A percentile compares a stretch with the other conserved stretches of the same genome.
Conservation (phyloP, 1,140 invertebrate species). For the Thaumetopoea pityocampa region DNA sequence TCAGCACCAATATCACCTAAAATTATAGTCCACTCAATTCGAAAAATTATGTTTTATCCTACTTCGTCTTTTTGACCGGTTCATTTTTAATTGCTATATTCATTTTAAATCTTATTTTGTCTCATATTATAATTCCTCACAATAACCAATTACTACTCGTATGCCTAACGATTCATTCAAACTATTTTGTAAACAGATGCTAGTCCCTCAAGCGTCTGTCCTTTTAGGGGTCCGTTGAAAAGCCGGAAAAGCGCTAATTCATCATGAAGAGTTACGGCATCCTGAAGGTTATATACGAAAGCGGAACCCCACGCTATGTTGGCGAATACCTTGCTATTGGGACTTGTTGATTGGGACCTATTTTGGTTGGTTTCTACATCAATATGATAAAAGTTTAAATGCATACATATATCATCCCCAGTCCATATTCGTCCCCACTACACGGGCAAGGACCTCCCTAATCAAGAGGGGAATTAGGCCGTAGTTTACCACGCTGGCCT, state of each 20-base stretch:
- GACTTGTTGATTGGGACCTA: slow-evolving; percentile 1
- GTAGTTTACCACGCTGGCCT: no score
- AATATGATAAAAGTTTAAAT: no score
- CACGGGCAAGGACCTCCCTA: no score
- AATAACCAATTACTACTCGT: slow-evolving; percentile 13
- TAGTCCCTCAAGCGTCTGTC: slow-evolving; percentile 13
- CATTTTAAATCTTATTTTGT: background rate
- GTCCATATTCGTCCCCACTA: no score
- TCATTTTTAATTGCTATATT: no score
- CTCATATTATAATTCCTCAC: background rate
- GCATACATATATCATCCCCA: no score
- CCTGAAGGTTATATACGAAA: slow-evolving; percentile 32
- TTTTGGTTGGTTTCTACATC: background rate
- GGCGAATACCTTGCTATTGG: slow-evolving; percentile 15
- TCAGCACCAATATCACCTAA: no score
- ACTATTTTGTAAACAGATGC: slow-evolving; percentile 14
- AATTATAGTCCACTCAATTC: no score
- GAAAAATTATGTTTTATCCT: no score
- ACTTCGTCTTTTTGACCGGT: no score
- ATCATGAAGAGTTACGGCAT: slow-evolving; percentile 59
- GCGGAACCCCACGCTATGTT: slow-evolving; percentile 22
- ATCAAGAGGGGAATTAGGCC: no score
- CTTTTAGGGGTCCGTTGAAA: slow-evolving; percentile 51
- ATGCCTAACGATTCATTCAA: slow-evolving; percentile 13
- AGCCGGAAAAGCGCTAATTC: slow-evolving; percentile 59